Conservation (phyloP, 30 jellyfish, hydroid and myxozoan species). For the Aurelia sp. region DNA sequence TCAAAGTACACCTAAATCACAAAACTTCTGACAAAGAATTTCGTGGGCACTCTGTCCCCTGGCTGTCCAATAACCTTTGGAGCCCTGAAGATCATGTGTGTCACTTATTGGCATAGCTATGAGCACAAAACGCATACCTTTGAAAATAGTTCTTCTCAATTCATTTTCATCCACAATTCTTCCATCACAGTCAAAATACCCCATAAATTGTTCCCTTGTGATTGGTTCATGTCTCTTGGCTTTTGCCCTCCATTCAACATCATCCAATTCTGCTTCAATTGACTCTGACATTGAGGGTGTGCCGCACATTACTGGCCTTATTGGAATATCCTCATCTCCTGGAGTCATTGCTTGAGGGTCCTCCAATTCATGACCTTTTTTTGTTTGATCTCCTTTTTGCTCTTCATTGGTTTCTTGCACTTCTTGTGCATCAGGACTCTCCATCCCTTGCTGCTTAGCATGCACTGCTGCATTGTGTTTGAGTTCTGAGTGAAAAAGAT, state of each 20-base stretch:
- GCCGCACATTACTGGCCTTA: not conserved
- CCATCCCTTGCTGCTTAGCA: too few species aligned
- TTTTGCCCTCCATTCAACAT: constrained; percentile 41
- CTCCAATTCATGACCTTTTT: not conserved
- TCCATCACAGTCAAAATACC: constrained; percentile 84
- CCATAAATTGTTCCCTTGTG: constrained; percentile 68
- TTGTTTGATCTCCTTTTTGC: not conserved
- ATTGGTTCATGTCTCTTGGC: constrained; percentile 79
- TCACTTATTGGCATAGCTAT: too few species aligned
- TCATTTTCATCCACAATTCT: constrained; percentile 89
- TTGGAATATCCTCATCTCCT: not conserved
- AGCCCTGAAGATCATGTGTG: too few species aligned
- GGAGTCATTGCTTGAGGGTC: not conserved
- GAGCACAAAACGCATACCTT: constrained; percentile 46
- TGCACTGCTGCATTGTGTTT: too few species aligned
- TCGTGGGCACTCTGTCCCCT: too few species aligned
- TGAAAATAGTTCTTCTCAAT: constrained; percentile 75
- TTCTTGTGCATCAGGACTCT: too few species aligned
- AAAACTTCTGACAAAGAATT: too few species aligned
- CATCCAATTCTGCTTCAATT: constrained; percentile 43
- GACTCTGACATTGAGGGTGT: constrained; percentile 36
- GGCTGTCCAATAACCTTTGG: too few species aligned
- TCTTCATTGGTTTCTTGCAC: too few species aligned
- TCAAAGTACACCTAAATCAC: too few species aligned
- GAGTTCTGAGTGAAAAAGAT: too few species aligned